Base-by-base conservation (phyloP, 2,113 vertebrate genomes). In the Lasiurus cinereus region DNA sequence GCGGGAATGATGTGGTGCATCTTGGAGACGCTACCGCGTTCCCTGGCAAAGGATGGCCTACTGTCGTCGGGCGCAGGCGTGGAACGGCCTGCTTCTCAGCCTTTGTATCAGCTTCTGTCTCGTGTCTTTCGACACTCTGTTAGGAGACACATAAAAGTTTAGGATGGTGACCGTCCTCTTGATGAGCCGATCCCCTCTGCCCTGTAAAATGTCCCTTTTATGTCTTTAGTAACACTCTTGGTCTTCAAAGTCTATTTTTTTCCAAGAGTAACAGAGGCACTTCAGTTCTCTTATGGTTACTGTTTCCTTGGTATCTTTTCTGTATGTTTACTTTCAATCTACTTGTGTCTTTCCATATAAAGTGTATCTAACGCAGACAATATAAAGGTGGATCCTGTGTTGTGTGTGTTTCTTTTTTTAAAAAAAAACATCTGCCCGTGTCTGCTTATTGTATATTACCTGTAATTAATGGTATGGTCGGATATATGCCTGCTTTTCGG, bases 291-390 rank as follows among this genome's bases (percentile, higher is more conserved):
- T 50, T 36, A 31, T 1, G 6, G 50, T 94, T 33, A 31, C 27
- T n/a, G 27, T 52, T 92, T 80, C 15, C 73, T 82, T 70, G 19
- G 36, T 69, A 5, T 62, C 43, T 83, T 85, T 87, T 93, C 85
- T 90, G 11, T 79, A 15, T 22, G 54, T 80, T 77, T 9, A 52
- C 62, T 64, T 94, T 82, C 31, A 33, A 15, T 22, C 67, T 54
- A 15, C 31, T 84, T 56, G 15, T 64, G 24, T 73, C 52, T 82
- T 92, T 92, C 6, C 31, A 67, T 50, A 50, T 79, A 14, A 89
- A 85, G 43, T 16, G 4, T 62, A 18, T 70, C 52, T 62, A 39
- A 14, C 70, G 11, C 50, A 83, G 54, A 70, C 29, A 33, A 13
- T 9, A 18, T 29, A 43, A 18, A 29, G 22, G n/a, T 33, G 15